Conservation (phyloP, 1,140 invertebrate genomes). For the Ostrea denselamellosa region DNA sequence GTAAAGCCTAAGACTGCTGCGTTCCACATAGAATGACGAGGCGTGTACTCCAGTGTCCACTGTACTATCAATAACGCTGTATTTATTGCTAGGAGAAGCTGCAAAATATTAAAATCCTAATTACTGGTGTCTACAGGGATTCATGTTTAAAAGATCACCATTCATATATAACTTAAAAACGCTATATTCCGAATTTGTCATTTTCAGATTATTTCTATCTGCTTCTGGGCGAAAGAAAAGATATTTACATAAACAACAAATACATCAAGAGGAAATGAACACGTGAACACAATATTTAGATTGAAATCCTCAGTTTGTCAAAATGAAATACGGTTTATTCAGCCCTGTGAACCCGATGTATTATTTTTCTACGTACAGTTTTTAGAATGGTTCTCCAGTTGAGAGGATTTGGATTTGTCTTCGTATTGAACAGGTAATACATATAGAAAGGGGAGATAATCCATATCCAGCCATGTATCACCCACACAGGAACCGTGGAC, state of each 20-base stretch:
- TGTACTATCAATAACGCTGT: background rate
- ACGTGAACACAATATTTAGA: no score
- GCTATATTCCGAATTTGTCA: no score
- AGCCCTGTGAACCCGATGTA: no score
- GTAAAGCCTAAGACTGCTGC: background rate
- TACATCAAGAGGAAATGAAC: no score
- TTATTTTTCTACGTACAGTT: conserved; percentile 49
- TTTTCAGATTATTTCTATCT: no score
- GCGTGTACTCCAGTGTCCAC: background rate
- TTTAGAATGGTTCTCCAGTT: conserved; percentile 41
- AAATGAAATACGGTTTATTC: no score
- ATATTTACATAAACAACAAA: no score
- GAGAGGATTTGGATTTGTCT: background rate
- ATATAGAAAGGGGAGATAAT: conserved; percentile 87
- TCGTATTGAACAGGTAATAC: conserved; percentile 83
- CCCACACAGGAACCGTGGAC: conserved; percentile 89
- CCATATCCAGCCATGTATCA: conserved; percentile 92
- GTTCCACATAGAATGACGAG: background rate
- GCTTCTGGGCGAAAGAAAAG: no score
- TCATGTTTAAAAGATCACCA: no score
- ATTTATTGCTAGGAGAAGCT: background rate
- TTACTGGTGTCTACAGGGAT: no score
- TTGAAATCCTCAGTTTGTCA: no score
- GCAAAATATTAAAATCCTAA: background rate
- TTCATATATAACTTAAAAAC: no score